phyloP scores from a whole-genome alignment of 2,797 vertebrate species.

The Falco columbarius region DNA sequence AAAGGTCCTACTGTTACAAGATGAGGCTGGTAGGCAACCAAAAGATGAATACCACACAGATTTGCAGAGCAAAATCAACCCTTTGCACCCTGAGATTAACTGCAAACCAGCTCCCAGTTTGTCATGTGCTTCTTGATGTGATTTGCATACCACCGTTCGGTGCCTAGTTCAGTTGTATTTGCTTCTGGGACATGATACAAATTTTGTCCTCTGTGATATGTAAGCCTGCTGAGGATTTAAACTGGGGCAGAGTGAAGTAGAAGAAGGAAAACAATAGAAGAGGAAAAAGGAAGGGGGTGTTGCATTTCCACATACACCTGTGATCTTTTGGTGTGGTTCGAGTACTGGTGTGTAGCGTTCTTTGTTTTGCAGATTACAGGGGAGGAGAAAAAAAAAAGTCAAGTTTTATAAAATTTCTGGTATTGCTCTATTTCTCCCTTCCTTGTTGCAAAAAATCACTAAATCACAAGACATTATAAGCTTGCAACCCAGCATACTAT shows the following conservation, averaged over 20 bases:
- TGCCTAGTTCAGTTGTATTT: not conserved
- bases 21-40: not conserved
- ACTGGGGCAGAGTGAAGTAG: not conserved
- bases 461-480: not conserved
- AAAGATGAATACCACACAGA: not conserved
- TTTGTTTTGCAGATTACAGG: constrained; percentile 27
- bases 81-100: not conserved
- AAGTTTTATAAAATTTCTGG: not conserved
- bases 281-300: constrained; percentile 37
- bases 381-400: not conserved
- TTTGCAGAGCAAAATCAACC: not conserved
- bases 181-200: not conserved
- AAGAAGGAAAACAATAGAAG: not conserved
- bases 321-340: constrained; percentile 37
- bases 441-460: not conserved
- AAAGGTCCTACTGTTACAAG: not conserved
- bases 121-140: not conserved
- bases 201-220: not conserved
- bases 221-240: not conserved
- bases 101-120: not conserved
- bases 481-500: not conserved
- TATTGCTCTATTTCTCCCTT: not conserved
- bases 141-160: not conserved
- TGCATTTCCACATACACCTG: constrained; percentile 20
- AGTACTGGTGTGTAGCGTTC: not conserved